Evolutionary conservation across 2,888 invertebrate genomes (phyloP).

Genomic region (Pasiphila rectangulata): DNA sequence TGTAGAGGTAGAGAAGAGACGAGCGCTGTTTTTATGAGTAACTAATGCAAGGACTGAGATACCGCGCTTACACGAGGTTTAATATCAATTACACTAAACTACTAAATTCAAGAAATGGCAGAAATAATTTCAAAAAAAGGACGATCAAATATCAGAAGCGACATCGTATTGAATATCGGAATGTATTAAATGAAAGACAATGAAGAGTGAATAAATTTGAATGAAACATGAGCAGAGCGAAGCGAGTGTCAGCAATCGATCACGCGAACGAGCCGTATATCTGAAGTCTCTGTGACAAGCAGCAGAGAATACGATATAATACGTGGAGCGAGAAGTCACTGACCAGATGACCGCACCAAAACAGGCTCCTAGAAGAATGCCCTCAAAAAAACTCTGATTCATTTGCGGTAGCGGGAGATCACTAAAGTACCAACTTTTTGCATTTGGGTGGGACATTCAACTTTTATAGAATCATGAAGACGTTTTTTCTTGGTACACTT

Average conservation of each 20-base stretch:
- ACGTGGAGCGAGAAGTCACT: constrained; percentile 9
- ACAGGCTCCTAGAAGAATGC: not conserved
- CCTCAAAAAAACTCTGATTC: constrained; percentile 1
- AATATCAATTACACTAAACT: not conserved
- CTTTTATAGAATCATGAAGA: too few relatives aligned
- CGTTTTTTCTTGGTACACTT: too few relatives aligned
- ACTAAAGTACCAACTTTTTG: too few relatives aligned
- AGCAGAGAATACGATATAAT: not conserved
- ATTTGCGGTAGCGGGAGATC: not conserved
- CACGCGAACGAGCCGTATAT: constrained; percentile 23
- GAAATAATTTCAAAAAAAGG: not conserved
- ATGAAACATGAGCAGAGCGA: constrained; percentile 21
- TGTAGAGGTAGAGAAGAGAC: too few relatives aligned
- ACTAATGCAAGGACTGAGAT: constrained; percentile 5
- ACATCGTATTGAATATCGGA: not conserved
- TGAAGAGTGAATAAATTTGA: constrained; percentile 17
- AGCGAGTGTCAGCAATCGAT: constrained; percentile 14
- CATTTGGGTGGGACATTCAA: too few relatives aligned
- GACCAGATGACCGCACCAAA: constrained; percentile 2
- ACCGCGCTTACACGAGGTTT: constrained; percentile 4
- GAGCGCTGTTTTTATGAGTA: constrained; percentile 18
- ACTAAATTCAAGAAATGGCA: not conserved
- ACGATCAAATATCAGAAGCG: constrained; percentile 3
- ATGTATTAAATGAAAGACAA: constrained; percentile 11
- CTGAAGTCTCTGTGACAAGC: constrained; percentile 13